Conservation (phyloP, 2,113 vertebrate species). For the Cololabis saira region DNA sequence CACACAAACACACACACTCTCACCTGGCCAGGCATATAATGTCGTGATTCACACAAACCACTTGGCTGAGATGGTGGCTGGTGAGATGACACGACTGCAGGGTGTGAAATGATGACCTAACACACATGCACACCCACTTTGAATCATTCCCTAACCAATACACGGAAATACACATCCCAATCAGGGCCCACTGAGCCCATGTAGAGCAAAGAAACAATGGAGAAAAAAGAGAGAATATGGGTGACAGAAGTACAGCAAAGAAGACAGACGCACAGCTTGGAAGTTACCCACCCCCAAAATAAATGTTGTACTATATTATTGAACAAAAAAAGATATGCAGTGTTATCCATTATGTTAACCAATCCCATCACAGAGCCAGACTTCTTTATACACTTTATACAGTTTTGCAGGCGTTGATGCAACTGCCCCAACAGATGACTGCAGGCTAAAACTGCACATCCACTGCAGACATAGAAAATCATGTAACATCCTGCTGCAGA, state of each 20-base stretch:
- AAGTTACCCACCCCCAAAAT: conserved; percentile 34
- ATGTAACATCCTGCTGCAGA: no score
- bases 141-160: conserved; percentile 40
- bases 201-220: conserved; percentile 26
- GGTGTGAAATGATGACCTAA: conserved; percentile 55
- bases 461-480: no score
- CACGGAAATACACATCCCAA: conserved; percentile 44
- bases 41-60: conserved; percentile 38
- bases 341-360: no score
- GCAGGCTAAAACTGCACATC: no score
- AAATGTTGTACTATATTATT: not conserved
- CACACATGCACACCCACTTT: conserved; percentile 22
- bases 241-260: conserved; percentile 4
- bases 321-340: no score
- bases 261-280: conserved; percentile 40
- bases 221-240: not conserved
- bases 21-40: conserved; percentile 5
- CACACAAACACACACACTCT: conserved; percentile 20
- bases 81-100: conserved; percentile 47
- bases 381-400: no score
- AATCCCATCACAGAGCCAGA: no score
- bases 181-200: conserved; percentile 57
- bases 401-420: no score
- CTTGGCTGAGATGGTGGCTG: conserved; percentile 47
- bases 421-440: no score